Evolutionary conservation across 2,888 invertebrate genomes (phyloP).

Genomic region (Nomada fabriciana): DNA sequence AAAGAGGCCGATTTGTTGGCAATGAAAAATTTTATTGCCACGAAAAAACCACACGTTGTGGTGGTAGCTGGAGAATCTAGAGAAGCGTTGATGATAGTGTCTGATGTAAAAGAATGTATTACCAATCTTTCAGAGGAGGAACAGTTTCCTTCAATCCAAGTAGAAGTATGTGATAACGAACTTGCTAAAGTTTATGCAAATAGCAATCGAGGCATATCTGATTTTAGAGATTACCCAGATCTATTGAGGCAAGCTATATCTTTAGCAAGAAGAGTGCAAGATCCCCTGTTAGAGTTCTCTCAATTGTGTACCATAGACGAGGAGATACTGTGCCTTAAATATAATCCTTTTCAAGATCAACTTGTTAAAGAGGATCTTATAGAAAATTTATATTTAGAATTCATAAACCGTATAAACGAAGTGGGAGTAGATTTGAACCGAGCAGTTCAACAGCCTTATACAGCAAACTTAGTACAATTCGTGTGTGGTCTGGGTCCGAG

Average conservation of each 20-base stretch:
- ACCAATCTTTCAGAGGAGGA: constrained; percentile 92
- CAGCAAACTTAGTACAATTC: constrained; percentile 96
- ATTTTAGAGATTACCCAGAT: constrained; percentile 97
- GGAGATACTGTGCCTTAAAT: constrained; percentile 97
- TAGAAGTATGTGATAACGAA: constrained; percentile 97
- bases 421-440: constrained; percentile 99
- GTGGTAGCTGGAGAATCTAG: constrained; percentile 96
- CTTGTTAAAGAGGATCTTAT: constrained; percentile 93
- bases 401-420: constrained; percentile 98
- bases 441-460: constrained; percentile 95
- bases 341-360: constrained; percentile 94
- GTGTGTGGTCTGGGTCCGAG: constrained; percentile 98
- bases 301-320: constrained; percentile 98
- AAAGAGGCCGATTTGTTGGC: constrained; percentile 89
- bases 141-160: constrained; percentile 93
- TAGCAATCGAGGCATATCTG: constrained; percentile 93
- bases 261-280: constrained; percentile 95
- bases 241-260: constrained; percentile 96
- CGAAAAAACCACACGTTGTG: constrained; percentile 97
- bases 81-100: constrained; percentile 92
- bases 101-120: constrained; percentile 91
- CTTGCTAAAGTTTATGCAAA: constrained; percentile 96
- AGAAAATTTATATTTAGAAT: constrained; percentile 94
- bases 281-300: constrained; percentile 97
- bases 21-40: constrained; percentile 92